Conservation (phyloP, 2,113 vertebrate species). For the Oenanthe oenanthe region DNA sequence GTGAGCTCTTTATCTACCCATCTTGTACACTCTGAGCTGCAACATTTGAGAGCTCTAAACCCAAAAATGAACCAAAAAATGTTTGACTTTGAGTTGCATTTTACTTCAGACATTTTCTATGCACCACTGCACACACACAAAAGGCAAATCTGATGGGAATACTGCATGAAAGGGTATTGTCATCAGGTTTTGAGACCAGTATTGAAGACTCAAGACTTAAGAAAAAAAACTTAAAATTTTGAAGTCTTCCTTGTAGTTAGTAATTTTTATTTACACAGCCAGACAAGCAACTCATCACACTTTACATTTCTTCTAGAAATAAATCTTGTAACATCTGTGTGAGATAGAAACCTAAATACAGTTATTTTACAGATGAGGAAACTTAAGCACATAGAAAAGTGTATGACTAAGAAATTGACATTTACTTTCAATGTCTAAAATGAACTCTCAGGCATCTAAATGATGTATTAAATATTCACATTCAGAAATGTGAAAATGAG, state of each 20-base stretch:
- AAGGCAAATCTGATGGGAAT: neutral
- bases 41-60: neutral
- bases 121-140: neutral
- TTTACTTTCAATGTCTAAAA: neutral
- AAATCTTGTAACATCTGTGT: neutral
- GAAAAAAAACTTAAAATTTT: neutral
- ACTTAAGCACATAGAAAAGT: neutral
- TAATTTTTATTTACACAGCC: neutral
- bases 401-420: neutral
- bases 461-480: neutral
- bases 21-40: neutral
- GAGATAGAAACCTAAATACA: neutral
- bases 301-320: neutral
- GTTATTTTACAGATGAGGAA: conserved; percentile 14
- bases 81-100: neutral
- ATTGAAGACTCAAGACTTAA: neutral
- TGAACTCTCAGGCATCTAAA: neutral
- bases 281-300: neutral
- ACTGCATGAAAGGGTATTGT: neutral
- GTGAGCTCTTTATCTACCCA: neutral
- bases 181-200: neutral
- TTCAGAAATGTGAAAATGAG: neutral
- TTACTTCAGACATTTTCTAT: neutral
- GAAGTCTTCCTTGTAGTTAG: neutral
- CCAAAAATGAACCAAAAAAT: neutral